These are phyloP conservation scores for Gallinago paraguaiae DNA, from an alignment of 2,113 vertebrate species.

Conservation along the genomic window DNA sequence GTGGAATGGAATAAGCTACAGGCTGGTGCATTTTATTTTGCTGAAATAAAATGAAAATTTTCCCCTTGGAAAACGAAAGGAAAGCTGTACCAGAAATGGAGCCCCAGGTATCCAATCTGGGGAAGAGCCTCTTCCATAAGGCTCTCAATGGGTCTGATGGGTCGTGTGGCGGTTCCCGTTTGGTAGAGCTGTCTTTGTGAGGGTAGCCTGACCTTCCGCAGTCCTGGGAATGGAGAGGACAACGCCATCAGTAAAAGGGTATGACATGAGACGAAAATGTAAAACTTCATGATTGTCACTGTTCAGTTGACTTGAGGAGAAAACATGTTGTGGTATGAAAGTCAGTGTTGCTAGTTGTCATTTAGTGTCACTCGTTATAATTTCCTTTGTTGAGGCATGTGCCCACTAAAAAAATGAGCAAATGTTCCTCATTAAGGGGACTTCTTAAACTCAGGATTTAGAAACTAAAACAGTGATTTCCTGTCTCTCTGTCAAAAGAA, in stretches of 20 bases:
- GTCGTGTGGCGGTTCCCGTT: neutral
- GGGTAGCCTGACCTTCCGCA: neutral
- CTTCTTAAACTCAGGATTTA: slow-evolving; percentile 35
- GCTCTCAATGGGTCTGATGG: neutral
- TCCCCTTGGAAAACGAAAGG: neutral
- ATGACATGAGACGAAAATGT: neutral
- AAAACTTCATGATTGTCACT: neutral
- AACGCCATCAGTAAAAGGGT: neutral
- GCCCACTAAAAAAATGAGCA: neutral
- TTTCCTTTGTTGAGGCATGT: neutral
- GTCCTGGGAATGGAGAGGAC: neutral
- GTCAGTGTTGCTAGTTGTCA: neutral
- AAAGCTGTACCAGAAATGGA: neutral
- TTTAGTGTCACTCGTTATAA: neutral
- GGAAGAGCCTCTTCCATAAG: neutral
- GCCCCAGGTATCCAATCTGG: neutral
- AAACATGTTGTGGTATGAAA: neutral
- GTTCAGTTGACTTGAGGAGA: neutral
- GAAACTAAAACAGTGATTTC: slow-evolving; percentile 52
- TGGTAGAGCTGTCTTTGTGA: neutral
- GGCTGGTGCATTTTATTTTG: neutral
- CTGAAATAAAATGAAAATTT: neutral
- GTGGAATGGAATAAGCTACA: neutral
- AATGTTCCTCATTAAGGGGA: neutral
- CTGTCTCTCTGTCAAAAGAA: slow-evolving; percentile 53